A percentile compares a stretch with the other conserved stretches of the same genome.
phyloP scores from a whole-genome alignment of 2,797 vertebrate species.

The Vireo griseus region DNA sequence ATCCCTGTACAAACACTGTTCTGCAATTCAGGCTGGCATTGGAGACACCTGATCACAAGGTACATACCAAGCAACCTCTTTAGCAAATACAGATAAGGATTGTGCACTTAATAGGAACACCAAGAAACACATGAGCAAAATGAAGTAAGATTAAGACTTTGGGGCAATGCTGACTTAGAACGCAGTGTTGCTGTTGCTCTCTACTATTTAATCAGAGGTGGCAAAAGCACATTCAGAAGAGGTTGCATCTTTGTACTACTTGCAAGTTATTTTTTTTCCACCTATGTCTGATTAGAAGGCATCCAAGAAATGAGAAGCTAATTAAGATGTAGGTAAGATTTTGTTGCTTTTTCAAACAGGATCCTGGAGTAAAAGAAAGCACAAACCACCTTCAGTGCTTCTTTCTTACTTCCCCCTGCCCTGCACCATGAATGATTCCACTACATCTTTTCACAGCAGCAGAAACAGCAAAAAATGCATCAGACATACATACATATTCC shows the following conservation, averaged over 20 bases:
- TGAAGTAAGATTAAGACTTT: neutral
- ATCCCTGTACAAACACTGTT: neutral
- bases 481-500: neutral
- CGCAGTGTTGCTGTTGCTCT: neutral
- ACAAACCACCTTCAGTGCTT: neutral
- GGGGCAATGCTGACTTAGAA: neutral
- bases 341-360: neutral
- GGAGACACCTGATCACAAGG: neutral
- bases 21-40: neutral
- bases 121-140: neutral
- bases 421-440: fast-evolving
- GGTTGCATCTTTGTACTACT: neutral
- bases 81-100: neutral
- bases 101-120: neutral
- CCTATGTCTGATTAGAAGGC: neutral
- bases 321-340: neutral
- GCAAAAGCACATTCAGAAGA: neutral
- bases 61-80: neutral
- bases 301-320: neutral
- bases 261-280: neutral
- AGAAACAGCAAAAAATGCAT: neutral
- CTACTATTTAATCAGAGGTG: neutral
- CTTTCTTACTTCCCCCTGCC: neutral
- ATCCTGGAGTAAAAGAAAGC: neutral
- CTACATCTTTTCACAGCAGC: neutral